Evolutionary conservation across 35 echinoderm and acorn worm species (phyloP).

Genomic region (Diadema setosum): DNA sequence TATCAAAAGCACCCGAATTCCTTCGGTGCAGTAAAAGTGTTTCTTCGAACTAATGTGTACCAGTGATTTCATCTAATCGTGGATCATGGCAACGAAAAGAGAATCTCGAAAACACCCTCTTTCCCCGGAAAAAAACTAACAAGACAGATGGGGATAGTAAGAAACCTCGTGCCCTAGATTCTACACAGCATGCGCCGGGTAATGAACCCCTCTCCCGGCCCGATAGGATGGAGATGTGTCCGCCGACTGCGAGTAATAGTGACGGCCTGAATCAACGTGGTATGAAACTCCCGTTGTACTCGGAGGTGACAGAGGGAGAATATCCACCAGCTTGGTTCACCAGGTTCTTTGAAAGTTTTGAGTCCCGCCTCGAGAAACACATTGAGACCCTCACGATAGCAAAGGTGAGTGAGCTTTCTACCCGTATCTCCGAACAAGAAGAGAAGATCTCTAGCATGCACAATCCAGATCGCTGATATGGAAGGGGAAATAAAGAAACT

Average conservation of each 20-base stretch:
- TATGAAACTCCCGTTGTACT: background rate
- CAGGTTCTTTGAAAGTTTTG: background rate
- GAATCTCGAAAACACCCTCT: background rate
- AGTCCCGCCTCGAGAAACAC: background rate
- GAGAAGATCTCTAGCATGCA: background rate
- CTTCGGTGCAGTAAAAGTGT: background rate
- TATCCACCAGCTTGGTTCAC: background rate
- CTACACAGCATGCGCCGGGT: background rate
- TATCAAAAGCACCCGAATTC: background rate
- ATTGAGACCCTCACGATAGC: background rate
- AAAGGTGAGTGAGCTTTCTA: background rate
- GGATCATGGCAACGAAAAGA: background rate
- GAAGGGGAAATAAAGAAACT: too few relatives aligned
- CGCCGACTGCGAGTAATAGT: background rate
- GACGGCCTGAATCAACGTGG: background rate
- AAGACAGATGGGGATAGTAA: background rate
- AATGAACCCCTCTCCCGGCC: background rate
- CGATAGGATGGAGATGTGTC: background rate
- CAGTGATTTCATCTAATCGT: too few relatives aligned
- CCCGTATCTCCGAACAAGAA: background rate
- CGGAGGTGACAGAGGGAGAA: background rate
- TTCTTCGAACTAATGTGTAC: too few relatives aligned
- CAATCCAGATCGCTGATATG: too few relatives aligned
- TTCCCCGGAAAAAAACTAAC: background rate
- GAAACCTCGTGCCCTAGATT: background rate